Evolutionary conservation across 2,113 vertebrate genomes (phyloP), one percentile per base, ranked within the genome.

Genomic region (Athene cunicularia): DNA sequence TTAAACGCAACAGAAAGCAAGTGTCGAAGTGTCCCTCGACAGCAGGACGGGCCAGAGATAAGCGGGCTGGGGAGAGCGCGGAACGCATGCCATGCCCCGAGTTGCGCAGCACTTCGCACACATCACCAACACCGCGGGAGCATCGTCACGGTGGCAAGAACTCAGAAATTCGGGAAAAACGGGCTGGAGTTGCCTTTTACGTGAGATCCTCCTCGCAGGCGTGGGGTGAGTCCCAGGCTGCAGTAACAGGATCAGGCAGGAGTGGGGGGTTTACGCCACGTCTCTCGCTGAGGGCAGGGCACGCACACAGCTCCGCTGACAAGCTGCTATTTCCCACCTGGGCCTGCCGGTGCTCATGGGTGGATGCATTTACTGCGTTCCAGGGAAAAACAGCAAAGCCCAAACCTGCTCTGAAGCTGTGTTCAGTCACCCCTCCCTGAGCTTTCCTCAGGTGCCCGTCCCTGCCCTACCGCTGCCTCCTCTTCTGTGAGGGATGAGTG

Each of bases 261-360:
- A 2, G 0, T 22, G 14, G 35, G 23, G 8, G 5, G 5, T 33
- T 27, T 17, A 37, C 1, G 28, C 3, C 6, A 9, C 1, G 1
- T 22, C 56, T n/a, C 59, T 27, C 3, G 1, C 7, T 11, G 32
- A 15, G 45, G 30, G 33, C 32, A 45, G 28, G 27, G 74, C 45
- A 16, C 1, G 7, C 33, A 14, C 4, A 3, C n/a, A 27, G 30
- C 43, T 18, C 53, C 24, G 1, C 18, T 2, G 8, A 8, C 39
- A 59, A 45, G 53, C 37, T 1, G 1, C 55, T 11, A 0, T 47
- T 76, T 60, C 49, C 64, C 86, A 21, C 60, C 33, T 26, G 6
- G 63, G n/a, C 16, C 39, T 24, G 2, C 28, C 66, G 11, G 10
- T 14, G 59, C 41, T 24, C 45, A 5, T 0, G 5, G 66, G 11